A percentile compares a stretch with the other conserved stretches of the same genome.
phyloP scores from a whole-genome alignment of 2,797 vertebrate species.

The Poeciliopsis infans region DNA sequence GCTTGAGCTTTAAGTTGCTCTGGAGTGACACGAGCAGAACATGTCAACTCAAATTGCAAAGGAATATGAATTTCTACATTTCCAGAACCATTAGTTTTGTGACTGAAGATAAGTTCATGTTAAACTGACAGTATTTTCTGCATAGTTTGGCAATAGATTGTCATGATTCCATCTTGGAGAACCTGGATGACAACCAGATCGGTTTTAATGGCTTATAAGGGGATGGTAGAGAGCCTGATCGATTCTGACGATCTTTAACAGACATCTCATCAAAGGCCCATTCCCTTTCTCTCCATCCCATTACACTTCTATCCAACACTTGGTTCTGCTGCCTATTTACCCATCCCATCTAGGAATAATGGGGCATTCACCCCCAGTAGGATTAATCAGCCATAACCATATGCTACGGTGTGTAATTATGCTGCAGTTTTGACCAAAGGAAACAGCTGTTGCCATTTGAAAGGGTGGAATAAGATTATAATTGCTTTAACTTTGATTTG shows the following conservation, averaged over 20 bases:
- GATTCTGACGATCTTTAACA: conserved; percentile 71
- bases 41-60: conserved; percentile 10
- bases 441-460: conserved; percentile 84
- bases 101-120: conserved; percentile 37
- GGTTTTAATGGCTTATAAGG: conserved; percentile 56
- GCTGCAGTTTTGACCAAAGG: conserved; percentile 76
- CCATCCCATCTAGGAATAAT: conserved; percentile 70
- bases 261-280: conserved; percentile 71
- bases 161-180: conserved; percentile 48
- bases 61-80: conserved; percentile 28
- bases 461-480: conserved; percentile 77
- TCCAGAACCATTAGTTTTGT: conserved; percentile 32
- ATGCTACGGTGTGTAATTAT: conserved; percentile 81
- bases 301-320: conserved; percentile 63
- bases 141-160: conserved; percentile 21
- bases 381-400: conserved; percentile 84
- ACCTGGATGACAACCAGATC: conserved; percentile 59
- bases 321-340: conserved; percentile 67
- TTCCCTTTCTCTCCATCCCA: conserved; percentile 61
- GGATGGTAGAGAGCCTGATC: conserved; percentile 55
- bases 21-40: conserved; percentile 19
- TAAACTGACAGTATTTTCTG: conserved; percentile 35
- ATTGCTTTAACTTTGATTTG: conserved; percentile 85
- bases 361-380: conserved; percentile 72
- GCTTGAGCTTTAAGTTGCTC: conserved; percentile 30